A percentile compares a stretch with the other conserved stretches of the same genome.
These are phyloP conservation scores for Tokudaia muenninki DNA, from an alignment of 2,797 vertebrate species.

Conservation along the genomic window DNA sequence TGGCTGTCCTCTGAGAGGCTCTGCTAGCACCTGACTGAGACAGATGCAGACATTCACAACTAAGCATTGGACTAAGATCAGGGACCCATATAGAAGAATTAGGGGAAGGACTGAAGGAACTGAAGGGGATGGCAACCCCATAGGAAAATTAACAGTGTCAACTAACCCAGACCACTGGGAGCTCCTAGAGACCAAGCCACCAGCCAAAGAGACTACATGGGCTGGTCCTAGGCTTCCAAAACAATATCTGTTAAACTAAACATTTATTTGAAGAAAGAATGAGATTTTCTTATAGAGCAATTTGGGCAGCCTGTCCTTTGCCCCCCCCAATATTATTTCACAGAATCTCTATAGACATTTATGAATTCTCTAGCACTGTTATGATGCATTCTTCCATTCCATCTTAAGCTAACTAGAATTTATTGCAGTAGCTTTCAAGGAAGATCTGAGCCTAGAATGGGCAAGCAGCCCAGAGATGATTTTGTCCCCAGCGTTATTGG, in stretches of 20 bases:
- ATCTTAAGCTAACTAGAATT: not conserved
- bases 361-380: not conserved
- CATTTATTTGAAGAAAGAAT: not conserved
- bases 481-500: not conserved
- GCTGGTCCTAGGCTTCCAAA: not conserved
- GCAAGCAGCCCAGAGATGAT: not conserved
- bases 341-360: not conserved
- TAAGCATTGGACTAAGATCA: not conserved
- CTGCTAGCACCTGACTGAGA: not conserved
- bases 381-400: too few relatives aligned
- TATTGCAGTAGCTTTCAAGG: not conserved
- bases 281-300: not conserved
- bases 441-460: not conserved
- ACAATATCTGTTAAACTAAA: not conserved
- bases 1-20: not conserved
- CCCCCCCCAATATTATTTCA: not conserved
- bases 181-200: not conserved
- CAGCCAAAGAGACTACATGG: not conserved
- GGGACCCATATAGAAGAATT: not conserved
- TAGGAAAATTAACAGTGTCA: not conserved
- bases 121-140: not conserved
- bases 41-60: not conserved
- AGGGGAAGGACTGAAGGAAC: not conserved
- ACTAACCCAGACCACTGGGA: not conserved
- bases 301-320: not conserved